Base-by-base conservation (phyloP, 2,888 invertebrate genomes). In the Cephus rjabovi region DNA sequence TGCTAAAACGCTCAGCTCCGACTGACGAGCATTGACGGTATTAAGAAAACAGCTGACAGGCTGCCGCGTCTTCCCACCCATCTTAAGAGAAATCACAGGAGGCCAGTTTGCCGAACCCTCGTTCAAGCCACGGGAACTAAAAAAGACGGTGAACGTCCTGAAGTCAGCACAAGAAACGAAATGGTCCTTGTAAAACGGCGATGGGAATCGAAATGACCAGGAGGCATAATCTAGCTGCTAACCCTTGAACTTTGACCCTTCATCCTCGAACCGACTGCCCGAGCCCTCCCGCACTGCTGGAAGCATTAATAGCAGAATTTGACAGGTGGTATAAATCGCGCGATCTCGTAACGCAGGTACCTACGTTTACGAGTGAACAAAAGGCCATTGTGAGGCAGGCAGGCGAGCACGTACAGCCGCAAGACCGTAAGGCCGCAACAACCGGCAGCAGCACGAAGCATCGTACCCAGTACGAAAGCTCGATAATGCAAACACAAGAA, bases 21-120 rank as follows among this genome's bases (percentile, higher is more conserved):
- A 83, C 83, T 87, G 88, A 88, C 87, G 86, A 85, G 87, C 85
- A 88, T 87, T 86, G 88, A 88, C 87, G 86, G 88, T 78, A 75
- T 80, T 79, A 79, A 77, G 79, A 84, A 87, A 87, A 87, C 87
- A 87, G 86, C 87, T 87, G 87, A 87, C 86, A 84, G 23, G 56
- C 23, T 56, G 2, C 56, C 9, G 56, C 9, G 23, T 9, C 56
- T 23, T 56, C 56, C 56, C 56, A 56, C 23, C 23, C 56, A 9
- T 56, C 23, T 56, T 23, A 56, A 56, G 56, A 23, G 56, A 56
- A 56, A 56, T 56, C 56, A 23, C 56, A 23, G 23, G 9, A 56
- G 56, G 56, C 23, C 56, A 56, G 56, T 56, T 56, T 23, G 56
- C 56, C 23, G 56, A 23, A 56, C 2, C 56, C 56, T 56, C 23